These are phyloP conservation scores for Helarctos malayanus DNA, from an alignment of 2,797 vertebrate genomes.

Conservation along the genomic window DNA sequence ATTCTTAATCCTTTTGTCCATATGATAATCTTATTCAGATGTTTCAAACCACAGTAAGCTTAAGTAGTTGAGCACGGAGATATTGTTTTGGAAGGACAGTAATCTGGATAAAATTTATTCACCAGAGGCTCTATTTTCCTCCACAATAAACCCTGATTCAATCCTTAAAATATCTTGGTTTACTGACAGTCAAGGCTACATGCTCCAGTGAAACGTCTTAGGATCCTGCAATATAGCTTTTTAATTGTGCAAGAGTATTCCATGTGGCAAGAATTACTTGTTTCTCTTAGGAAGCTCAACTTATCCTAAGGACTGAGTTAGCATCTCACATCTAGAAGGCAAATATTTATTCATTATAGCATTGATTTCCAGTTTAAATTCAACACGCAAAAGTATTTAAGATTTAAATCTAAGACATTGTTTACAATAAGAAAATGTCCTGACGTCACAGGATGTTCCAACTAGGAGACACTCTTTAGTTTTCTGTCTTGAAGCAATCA, in stretches of 20 bases:
- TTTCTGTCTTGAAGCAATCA: neutral
- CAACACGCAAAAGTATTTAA: constrained; percentile 34
- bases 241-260: constrained; percentile 16
- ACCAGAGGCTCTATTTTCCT: neutral
- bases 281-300: neutral
- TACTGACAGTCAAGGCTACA: neutral
- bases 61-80: neutral
- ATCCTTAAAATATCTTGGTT: neutral
- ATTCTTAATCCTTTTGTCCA: neutral
- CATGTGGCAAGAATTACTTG: neutral
- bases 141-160: neutral
- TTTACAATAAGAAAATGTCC: neutral
- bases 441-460: neutral
- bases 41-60: neutral
- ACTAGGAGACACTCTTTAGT: neutral
- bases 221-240: neutral
- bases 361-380: constrained; percentile 39
- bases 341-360: neutral
- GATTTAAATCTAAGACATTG: neutral
- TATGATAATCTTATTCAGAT: constrained; percentile 8
- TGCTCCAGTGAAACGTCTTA: neutral
- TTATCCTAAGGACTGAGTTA: neutral
- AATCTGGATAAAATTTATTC: constrained; percentile 5
- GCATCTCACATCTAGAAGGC: neutral
- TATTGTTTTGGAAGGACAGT: neutral